Conservation (phyloP, 2,888 invertebrate species). For the Thecophora atra region DNA sequence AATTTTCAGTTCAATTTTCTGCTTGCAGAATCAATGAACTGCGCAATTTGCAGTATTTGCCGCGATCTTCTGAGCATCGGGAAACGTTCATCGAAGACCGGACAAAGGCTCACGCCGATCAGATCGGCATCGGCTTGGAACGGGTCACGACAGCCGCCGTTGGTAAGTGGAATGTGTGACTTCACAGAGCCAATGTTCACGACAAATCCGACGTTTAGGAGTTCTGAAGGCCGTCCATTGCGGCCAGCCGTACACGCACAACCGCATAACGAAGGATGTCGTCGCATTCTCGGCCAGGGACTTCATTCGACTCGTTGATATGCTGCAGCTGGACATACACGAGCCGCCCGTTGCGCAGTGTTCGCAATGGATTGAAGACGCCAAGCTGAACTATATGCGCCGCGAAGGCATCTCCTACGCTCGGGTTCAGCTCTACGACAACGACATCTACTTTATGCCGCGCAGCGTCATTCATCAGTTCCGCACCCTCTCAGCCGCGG, state of each 20-base stretch:
- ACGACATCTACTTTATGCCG: constrained; percentile 98
- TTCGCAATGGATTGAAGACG: constrained; percentile 87
- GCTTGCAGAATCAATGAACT: constrained; percentile 92
- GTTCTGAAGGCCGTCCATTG: constrained; percentile 93
- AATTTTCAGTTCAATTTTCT: too few species aligned
- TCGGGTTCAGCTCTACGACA: constrained; percentile 88
- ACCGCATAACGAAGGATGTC: constrained; percentile 96
- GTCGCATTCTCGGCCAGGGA: constrained; percentile 96
- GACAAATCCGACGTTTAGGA: constrained; percentile 68
- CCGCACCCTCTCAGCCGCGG: constrained; percentile 92
- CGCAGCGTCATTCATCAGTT: constrained; percentile 98
- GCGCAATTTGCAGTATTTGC: constrained; percentile 90
- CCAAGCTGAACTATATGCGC: constrained; percentile 93
- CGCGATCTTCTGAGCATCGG: constrained; percentile 89
- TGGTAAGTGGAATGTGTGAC: constrained; percentile 67
- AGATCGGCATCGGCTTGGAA: constrained; percentile 97
- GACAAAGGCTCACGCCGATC: constrained; percentile 97
- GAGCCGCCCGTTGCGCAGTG: constrained; percentile 97
- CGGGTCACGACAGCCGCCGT: constrained; percentile 97
- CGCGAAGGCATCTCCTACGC: constrained; percentile 95
- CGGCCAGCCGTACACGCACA: constrained; percentile 77
- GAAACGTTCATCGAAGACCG: constrained; percentile 97
- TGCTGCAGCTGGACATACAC: constrained; percentile 92
- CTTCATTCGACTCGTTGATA: constrained; percentile 88
- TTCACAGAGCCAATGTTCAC: background rate